These are phyloP conservation scores for Drosophila nr. fundita DNA, from an alignment of 2,888 invertebrate genomes.

Conservation along the genomic window DNA sequence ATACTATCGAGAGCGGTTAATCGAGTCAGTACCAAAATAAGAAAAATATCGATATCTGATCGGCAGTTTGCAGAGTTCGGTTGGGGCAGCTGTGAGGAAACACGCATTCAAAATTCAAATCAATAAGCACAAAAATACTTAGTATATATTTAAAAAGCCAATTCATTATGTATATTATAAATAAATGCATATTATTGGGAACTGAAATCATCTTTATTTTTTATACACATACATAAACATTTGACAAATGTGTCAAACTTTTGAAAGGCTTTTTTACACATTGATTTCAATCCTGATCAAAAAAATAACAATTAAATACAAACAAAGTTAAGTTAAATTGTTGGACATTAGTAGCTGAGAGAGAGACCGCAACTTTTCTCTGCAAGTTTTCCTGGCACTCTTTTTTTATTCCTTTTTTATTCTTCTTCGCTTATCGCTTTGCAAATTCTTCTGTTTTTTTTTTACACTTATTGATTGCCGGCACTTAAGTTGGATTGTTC, in stretches of 20 bases:
- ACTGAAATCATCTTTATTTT: neutral
- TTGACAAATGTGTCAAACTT: neutral
- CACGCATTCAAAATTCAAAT: too few relatives aligned
- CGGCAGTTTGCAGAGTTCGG: too few relatives aligned
- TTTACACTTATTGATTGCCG: neutral
- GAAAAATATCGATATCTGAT: too few relatives aligned
- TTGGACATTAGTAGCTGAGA: neutral
- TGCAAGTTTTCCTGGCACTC: neutral
- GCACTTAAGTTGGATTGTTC: conserved; percentile 8
- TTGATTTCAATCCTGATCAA: neutral
- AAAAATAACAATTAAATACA: neutral
- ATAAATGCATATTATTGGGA: neutral
- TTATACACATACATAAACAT: neutral
- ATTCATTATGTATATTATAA: too few relatives aligned
- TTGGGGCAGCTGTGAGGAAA: too few relatives aligned
- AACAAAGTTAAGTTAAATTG: neutral
- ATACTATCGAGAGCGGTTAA: too few relatives aligned
- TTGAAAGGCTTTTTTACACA: neutral
- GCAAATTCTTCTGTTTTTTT: neutral
- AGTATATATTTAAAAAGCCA: too few relatives aligned
- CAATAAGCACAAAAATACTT: too few relatives aligned
- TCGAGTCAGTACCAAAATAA: too few relatives aligned
- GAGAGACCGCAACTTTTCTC: neutral
- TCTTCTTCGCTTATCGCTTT: neutral
- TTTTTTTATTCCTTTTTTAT: neutral